phyloP scores from a whole-genome alignment of 2,888 invertebrate genomes.

The Tyria jacobaeae region DNA sequence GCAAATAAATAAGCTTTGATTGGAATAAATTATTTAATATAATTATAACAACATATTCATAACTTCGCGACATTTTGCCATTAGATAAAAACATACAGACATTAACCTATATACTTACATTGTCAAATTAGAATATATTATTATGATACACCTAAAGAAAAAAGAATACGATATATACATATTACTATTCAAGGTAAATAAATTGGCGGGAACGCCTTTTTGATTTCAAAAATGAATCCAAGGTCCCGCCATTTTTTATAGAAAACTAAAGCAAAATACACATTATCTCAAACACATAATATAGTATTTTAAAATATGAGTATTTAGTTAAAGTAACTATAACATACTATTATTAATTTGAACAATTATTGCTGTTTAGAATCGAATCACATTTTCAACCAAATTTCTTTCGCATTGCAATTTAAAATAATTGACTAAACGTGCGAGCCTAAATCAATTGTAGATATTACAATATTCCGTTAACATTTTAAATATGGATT shows the following conservation, averaged over 20 bases:
- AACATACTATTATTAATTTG: neutral
- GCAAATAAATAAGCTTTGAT: conserved; percentile 17
- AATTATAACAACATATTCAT: conserved; percentile 49
- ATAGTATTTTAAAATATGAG: conserved; percentile 12
- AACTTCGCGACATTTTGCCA: conserved; percentile 31
- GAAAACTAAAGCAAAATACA: conserved; percentile 6
- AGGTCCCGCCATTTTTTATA: conserved; percentile 22
- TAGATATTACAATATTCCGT: too few species aligned
- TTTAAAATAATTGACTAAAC: neutral
- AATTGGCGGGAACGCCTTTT: conserved; percentile 33
- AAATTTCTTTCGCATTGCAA: neutral
- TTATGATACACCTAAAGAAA: conserved; percentile 26
- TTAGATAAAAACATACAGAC: conserved; percentile 31
- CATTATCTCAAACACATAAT: conserved; percentile 1
- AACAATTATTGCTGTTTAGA: conserved; percentile 1
- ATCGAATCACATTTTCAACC: neutral
- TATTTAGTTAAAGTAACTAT: conserved; percentile 10
- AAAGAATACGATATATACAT: conserved; percentile 29
- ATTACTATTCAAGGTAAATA: conserved; percentile 30
- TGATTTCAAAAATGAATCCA: conserved; percentile 15
- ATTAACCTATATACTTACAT: conserved; percentile 26
- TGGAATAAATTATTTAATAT: conserved; percentile 51
- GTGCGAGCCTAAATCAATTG: neutral
- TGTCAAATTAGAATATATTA: conserved; percentile 26
- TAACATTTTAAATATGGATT: neutral